These are phyloP conservation scores for Mellilla xanthometata DNA, from an alignment of 2,888 invertebrate species.

Conservation along the genomic window DNA sequence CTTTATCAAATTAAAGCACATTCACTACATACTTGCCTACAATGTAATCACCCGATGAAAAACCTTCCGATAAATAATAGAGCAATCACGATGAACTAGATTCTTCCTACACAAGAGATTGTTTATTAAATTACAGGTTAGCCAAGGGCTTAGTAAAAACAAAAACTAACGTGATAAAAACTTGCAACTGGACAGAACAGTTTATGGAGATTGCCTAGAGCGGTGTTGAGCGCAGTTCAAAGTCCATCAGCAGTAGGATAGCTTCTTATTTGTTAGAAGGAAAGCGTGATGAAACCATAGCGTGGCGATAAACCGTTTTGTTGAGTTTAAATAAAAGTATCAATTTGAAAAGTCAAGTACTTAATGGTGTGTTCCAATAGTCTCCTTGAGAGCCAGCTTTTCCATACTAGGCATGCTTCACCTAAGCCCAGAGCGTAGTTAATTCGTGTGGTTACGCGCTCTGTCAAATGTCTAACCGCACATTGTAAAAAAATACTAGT, in stretches of 20 bases:
- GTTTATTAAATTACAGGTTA: constrained; percentile 37
- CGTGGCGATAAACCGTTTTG: too few relatives aligned
- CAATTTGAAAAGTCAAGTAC: too few relatives aligned
- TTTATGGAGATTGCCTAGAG: constrained; percentile 23
- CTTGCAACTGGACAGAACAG: constrained; percentile 19
- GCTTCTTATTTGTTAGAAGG: not conserved
- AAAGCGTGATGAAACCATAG: too few relatives aligned
- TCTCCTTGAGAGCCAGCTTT: too few relatives aligned
- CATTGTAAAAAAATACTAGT: too few relatives aligned
- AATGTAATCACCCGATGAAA: constrained; percentile 1
- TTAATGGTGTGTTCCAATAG: too few relatives aligned
- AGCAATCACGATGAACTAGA: constrained; percentile 11
- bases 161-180: constrained; percentile 29
- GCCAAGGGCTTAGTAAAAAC: constrained; percentile 26
- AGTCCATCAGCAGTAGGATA: constrained; percentile 3
- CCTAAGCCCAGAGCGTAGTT: too few relatives aligned
- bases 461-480: too few relatives aligned
- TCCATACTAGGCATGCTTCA: too few relatives aligned
- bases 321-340: too few relatives aligned
- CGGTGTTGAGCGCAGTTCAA: constrained; percentile 1
- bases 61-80: constrained; percentile 12
- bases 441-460: too few relatives aligned
- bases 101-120: constrained; percentile 27
- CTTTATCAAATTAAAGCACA: too few relatives aligned
- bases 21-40: not conserved